A percentile compares a stretch with the other conserved stretches of the same genome.
Evolutionary conservation across 2,113 vertebrate genomes (phyloP).

Genomic region (Anas platyrhynchos): DNA sequence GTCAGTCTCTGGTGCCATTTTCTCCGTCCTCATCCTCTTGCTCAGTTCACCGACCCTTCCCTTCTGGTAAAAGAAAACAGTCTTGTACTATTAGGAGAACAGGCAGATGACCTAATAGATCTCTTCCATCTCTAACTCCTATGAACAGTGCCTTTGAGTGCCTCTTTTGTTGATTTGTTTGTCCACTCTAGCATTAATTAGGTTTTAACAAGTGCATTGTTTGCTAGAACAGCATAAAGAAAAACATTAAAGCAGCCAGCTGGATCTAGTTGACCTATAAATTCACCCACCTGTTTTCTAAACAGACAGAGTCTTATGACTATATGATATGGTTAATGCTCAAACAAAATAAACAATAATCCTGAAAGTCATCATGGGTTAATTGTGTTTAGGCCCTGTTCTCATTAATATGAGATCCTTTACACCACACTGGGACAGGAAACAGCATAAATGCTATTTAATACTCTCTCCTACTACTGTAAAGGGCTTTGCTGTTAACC

Average conservation of each 20-base stretch:
- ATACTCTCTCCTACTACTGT: background rate
- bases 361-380: background rate
- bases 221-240: conserved; percentile 30
- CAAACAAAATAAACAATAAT: background rate
- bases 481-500: background rate
- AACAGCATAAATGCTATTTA: background rate
- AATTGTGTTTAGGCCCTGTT: background rate
- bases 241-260: conserved; percentile 58
- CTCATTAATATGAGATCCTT: background rate
- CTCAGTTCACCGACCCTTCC: background rate
- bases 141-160: conserved; percentile 64
- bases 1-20: background rate
- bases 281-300: conserved; percentile 31
- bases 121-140: conserved; percentile 46
- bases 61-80: conserved; percentile 50
- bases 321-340: background rate
- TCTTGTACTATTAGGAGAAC: conserved; percentile 7
- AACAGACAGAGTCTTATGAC: background rate
- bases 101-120: conserved; percentile 63
- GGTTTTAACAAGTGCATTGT: conserved; percentile 74
- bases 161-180: conserved; percentile 75
- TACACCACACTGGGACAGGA: background rate
- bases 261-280: conserved; percentile 32
- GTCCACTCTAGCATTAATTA: conserved; percentile 68
- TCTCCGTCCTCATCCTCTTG: background rate